Evolutionary conservation across 2,113 vertebrate genomes (phyloP).

Genomic region (Lophius piscatorius): DNA sequence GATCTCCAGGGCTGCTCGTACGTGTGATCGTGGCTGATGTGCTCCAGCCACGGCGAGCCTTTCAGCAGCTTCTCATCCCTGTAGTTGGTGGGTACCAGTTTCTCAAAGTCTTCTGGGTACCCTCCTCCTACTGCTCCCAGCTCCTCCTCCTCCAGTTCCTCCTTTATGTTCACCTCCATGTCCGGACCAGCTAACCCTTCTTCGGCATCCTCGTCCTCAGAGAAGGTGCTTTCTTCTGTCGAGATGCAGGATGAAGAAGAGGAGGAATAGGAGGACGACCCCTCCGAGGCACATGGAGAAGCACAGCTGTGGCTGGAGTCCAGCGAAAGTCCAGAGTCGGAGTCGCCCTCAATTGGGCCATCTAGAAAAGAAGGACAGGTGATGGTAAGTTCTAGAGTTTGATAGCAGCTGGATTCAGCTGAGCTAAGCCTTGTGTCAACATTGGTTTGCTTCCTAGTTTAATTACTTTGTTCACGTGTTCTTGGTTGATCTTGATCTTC

Average conservation of each 20-base stretch:
- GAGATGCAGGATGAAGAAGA: conserved; percentile 57
- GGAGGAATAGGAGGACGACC: conserved; percentile 81
- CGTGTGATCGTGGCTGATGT: conserved; percentile 92
- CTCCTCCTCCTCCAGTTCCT: conserved; percentile 87
- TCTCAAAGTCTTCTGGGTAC: conserved; percentile 84
- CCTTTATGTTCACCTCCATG: conserved; percentile 66
- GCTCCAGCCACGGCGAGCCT: conserved; percentile 86
- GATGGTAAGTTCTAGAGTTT: conserved; percentile 3
- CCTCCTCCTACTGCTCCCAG: conserved; percentile 85
- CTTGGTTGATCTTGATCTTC: conserved; percentile 20
- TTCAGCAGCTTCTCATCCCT: conserved; percentile 83
- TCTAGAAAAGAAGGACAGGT: conserved; percentile 25
- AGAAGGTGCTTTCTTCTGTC: conserved; percentile 64
- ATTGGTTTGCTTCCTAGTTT: not conserved
- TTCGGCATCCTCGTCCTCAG: conserved; percentile 84
- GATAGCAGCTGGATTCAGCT: not conserved
- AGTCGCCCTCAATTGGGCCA: conserved; percentile 77
- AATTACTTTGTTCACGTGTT: conserved; percentile 30
- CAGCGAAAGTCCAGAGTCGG: conserved; percentile 95
- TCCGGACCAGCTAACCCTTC: conserved; percentile 83
- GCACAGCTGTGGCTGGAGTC: conserved; percentile 90
- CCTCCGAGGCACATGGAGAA: conserved; percentile 88
- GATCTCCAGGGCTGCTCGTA: conserved; percentile 86
- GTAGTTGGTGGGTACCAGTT: conserved; percentile 84
- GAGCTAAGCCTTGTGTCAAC: not conserved